Evolutionary conservation across 2,797 vertebrate genomes (phyloP).

Genomic region (Spatula clypeata): DNA sequence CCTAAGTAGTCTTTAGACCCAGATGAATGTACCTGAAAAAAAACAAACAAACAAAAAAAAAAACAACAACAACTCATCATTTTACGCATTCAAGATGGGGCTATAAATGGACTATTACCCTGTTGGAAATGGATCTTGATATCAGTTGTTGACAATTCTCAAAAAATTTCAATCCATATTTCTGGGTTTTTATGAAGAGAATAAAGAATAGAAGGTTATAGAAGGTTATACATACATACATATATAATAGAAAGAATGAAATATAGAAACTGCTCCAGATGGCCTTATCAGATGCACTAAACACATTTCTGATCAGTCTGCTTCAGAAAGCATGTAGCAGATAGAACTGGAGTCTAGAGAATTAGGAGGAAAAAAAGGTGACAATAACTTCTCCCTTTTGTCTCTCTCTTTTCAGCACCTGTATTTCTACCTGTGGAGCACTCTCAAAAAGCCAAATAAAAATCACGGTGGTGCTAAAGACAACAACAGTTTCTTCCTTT

Average conservation of each 20-base stretch:
- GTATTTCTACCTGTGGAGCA: not conserved
- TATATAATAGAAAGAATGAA: too few species aligned
- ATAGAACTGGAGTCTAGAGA: not conserved
- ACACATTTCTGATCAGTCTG: not conserved
- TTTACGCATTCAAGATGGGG: not conserved
- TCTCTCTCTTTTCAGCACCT: not conserved
- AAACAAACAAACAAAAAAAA: not conserved
- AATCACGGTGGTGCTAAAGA: not conserved
- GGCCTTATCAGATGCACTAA: not conserved
- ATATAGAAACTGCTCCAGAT: not conserved
- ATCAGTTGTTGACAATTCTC: not conserved
- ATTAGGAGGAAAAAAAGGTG: not conserved
- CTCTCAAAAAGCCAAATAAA: not conserved
- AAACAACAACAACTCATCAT: too few species aligned
- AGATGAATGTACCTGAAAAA: not conserved
- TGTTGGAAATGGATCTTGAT: not conserved
- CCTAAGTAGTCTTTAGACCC: not conserved
- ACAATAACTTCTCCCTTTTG: not conserved
- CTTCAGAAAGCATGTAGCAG: not conserved
- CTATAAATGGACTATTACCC: not conserved
- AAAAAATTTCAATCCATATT: not conserved
- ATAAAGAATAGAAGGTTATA: not conserved
- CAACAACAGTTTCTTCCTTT: not conserved
- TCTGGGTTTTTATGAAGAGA: not conserved
- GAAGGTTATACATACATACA: too few species aligned